Conservation (phyloP, 2,888 invertebrate species). For the Caenorhabditis japonica region DNA sequence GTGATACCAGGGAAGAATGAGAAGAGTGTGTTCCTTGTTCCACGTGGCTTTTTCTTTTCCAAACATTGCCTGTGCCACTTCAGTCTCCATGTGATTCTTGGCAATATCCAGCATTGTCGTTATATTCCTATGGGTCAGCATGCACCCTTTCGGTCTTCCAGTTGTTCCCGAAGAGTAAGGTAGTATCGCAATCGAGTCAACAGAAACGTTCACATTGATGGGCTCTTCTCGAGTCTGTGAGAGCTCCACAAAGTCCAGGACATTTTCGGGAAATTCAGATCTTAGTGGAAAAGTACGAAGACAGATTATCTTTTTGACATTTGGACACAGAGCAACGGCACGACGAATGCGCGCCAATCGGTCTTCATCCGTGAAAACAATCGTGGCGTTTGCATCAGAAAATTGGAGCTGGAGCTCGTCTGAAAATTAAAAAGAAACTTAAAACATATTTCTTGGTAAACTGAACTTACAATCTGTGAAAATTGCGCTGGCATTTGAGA, state of each 20-base stretch:
- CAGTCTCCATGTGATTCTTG: conserved; percentile 39
- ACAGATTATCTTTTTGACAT: conserved; percentile 51
- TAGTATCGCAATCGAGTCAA: conserved; percentile 47
- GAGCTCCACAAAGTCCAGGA: conserved; percentile 46
- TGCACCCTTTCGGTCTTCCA: conserved; percentile 70
- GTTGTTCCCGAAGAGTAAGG: conserved; percentile 81
- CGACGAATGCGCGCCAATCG: conserved; percentile 53
- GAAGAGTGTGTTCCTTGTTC: conserved; percentile 59
- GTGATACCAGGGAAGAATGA: conserved; percentile 74
- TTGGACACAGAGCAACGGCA: conserved; percentile 51
- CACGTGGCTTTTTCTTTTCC: conserved; percentile 39
- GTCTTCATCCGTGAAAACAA: conserved; percentile 62
- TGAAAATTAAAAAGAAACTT: conserved; percentile 23
- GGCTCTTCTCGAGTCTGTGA: conserved; percentile 32
- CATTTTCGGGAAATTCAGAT: conserved; percentile 50
- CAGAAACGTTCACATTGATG: conserved; percentile 20
- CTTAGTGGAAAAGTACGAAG: conserved; percentile 45
- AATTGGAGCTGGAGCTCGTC: conserved; percentile 65
- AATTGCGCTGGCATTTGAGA: conserved; percentile 69
- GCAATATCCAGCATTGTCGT: conserved; percentile 63
- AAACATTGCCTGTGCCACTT: conserved; percentile 43
- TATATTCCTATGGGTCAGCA: conserved; percentile 67
- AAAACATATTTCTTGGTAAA: neutral
- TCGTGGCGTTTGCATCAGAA: conserved; percentile 48
- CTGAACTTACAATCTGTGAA: conserved; percentile 68